Percentiles rank a stretch among this genome's conserved stretches.
phyloP scores from a whole-genome alignment of 2,113 vertebrate species.

The Saccopteryx bilineata region DNA sequence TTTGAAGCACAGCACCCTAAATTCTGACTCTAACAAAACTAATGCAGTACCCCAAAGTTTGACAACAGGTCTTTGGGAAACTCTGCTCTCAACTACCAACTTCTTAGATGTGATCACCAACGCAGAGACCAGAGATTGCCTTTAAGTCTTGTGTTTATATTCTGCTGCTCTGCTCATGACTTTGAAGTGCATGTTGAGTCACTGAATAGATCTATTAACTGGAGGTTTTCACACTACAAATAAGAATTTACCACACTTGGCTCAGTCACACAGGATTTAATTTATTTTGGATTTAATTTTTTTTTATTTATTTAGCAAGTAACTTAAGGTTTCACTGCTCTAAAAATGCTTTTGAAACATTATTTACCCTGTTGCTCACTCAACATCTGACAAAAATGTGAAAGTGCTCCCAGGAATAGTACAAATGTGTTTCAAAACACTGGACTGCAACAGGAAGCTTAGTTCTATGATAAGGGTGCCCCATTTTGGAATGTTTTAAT shows the following conservation, averaged over 20 bases:
- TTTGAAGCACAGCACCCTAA: background rate
- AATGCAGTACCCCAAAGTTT: background rate
- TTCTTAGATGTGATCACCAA: constrained; percentile 34
- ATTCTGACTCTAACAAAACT: background rate
- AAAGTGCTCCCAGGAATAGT: constrained; percentile 69
- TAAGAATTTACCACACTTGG: constrained; percentile 51
- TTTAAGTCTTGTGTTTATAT: constrained; percentile 35
- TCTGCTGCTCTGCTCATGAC: constrained; percentile 50
- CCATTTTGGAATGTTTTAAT: constrained; percentile 5
- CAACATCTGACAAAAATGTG: constrained; percentile 70
- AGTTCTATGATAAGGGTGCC: background rate
- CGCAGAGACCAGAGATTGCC: constrained; percentile 20
- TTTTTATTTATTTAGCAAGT: background rate
- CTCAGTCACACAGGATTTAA: constrained; percentile 62
- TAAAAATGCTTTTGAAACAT: constrained; percentile 65
- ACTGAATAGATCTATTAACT: constrained; percentile 70
- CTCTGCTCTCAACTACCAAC: background rate
- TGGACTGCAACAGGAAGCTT: constrained; percentile 39
- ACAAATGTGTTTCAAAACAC: constrained; percentile 74
- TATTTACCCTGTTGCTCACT: constrained; percentile 72
- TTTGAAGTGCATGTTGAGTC: constrained; percentile 39
- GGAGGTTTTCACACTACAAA: constrained; percentile 70
- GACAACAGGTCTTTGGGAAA: constrained; percentile 8
- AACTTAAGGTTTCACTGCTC: constrained; percentile 56
- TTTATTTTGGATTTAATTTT: constrained; percentile 68